phyloP scores from a whole-genome alignment of 2,113 vertebrate genomes.

The Caretta caretta region DNA sequence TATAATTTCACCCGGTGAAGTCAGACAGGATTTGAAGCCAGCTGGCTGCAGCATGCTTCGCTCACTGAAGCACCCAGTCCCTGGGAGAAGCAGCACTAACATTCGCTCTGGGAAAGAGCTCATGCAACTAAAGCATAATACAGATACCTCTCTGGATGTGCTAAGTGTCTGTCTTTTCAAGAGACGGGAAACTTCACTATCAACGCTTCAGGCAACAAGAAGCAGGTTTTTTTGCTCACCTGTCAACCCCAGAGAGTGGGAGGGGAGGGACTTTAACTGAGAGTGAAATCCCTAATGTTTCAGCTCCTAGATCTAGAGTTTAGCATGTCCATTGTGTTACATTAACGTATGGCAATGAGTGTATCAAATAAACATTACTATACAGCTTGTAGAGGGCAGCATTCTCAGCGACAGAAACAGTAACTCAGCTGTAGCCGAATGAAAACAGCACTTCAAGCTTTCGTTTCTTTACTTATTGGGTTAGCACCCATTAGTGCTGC shows the following conservation, averaged over 20 bases:
- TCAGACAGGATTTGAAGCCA: fast-evolving
- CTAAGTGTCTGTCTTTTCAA: neutral
- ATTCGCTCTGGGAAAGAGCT: neutral
- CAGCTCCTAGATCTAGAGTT: neutral
- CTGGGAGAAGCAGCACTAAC: neutral
- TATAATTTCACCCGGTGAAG: neutral
- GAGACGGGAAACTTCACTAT: neutral
- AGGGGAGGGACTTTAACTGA: fast-evolving
- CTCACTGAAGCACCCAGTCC: neutral
- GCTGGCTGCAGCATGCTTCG: neutral
- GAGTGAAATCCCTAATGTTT: neutral
- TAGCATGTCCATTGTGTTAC: neutral
- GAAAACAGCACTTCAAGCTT: neutral
- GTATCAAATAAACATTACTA: neutral
- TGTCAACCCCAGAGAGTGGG: neutral
- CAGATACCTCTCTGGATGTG: neutral
- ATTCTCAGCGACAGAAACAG: fast-evolving
- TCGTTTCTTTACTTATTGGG: neutral
- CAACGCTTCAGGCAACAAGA: neutral
- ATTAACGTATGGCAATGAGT: neutral
- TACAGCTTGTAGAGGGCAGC: neutral
- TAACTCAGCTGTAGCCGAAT: neutral
- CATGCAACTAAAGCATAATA: neutral
- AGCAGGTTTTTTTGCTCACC: neutral
- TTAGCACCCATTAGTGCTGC: neutral